Evolutionary conservation across 2,797 vertebrate species (phyloP), one percentile per base, ranked within the genome.

Genomic region (Ceyx erithaca): DNA sequence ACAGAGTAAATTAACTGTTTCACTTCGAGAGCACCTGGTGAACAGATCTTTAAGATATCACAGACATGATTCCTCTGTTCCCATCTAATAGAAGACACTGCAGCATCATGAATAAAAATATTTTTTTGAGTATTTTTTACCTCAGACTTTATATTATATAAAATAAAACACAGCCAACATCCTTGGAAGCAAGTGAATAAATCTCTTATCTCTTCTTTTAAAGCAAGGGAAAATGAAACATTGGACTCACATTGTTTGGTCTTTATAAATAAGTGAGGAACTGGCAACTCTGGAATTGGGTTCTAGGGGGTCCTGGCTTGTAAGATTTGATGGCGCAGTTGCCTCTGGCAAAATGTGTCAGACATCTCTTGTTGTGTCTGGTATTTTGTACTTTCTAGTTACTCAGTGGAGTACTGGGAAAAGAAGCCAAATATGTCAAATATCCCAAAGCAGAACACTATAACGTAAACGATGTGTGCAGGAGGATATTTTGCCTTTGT

Each of bases 21-120:
- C 41, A 23, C 8, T 43, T 61, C 43, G 46, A 51, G 10, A 86
- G 7, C 7, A 54, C 4, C 14, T 62, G 23, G 8, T 35, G 6
- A 70, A 59, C 9, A 61, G 13, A 30, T 79, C 57, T 63, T 20
- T 8, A 49, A 40, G 25, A 5, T 30, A 23, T 93, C n/a, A 69
- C 11, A 61, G 43, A 20, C 4, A 10, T 5, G 1, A 35, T 40
- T 71, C 26, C 5, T 67, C n/a, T 43, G 1, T 43, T 90, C 33
- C 57, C 3, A 1, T 30, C 6, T 12, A 46, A 25, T 1, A 40
- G n/a, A 15, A 14, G 46, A 72, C n/a, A 23, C 46, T 0, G 1
- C 35, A 79, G 8, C 15, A 12, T 5, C 19, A 72, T 12, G n/a
- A 63, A 46, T 57, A 14, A 40, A 40, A 14, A 40, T 14, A 6